Base-by-base conservation (phyloP, 2,797 vertebrate species). In the Falco rusticolus region DNA sequence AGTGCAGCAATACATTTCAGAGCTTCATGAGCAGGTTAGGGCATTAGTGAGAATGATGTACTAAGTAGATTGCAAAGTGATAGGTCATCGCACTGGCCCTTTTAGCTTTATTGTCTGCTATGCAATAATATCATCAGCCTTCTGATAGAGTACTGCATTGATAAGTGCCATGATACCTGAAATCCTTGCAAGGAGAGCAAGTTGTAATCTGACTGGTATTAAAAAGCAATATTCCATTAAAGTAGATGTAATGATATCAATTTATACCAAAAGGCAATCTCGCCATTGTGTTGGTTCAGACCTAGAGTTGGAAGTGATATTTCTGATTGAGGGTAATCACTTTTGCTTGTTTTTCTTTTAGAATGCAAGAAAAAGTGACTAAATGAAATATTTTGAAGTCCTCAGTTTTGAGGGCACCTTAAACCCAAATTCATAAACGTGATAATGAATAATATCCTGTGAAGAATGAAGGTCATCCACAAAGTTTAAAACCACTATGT, bases 321-420 rank as follows among this genome's bases (percentile, higher is more conserved):
- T 94, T 94, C 76, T 90, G 57, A 70, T 12, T 51, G 10, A 81
- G 29, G 33, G 15, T 63, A 48, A 57, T 66, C 0, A 24, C 71
- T 89, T 91, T 37, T 93, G 39, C 86, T 95, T 83, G 33, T 66
- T 48, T 84, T 70, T 75, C 34, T 84, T 91, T 53, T 43, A 77
- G 43, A 95, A 57, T 65, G 41, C 18, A 57, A 74, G 51, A 48
- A 83, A 81, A 90, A 16, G 28, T 91, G 34, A 83, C 39, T 84
- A 93, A 85, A 63, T 80, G 1, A 76, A 89, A 16, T 85, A 68
- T 71, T 72, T 88, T 60, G 33, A 88, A 77, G 12, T 51, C n/a
- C 60, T 64, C 29, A 13, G 12, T 56, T 92, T 64, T 86, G 28
- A 86, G 65, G n/a, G 29, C 25, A 84, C 12, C 83, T 86, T 77